Evolutionary conservation across 2,888 invertebrate genomes (phyloP), one percentile per base, ranked within the genome.

Genomic region (Physocephala rufipes): DNA sequence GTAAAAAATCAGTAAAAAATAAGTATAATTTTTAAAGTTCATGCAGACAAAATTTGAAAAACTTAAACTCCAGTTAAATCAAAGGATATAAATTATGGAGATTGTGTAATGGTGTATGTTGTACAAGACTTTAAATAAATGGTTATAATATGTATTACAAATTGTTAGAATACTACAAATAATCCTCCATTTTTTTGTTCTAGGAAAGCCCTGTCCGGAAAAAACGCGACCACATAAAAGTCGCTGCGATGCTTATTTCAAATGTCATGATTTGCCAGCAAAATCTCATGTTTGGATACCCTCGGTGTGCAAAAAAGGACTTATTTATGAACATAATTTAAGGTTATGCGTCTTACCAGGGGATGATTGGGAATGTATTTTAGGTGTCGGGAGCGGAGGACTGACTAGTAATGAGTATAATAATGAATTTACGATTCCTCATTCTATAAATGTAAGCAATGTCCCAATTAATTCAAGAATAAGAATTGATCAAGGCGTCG

Each of bases 361-460:
- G n/a, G 86, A 86, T 43, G 83, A 86, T 68, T 86, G 86, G 86
- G 87, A 86, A 63, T 86, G 86, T 74, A 73, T 78, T 12, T 76
- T 82, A 3, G 78, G 78, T 1, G 83, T n/a, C n/a, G n/a, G 82
- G 51, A 55, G 30, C 5, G 36, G 36, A 4, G 36, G 36, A 9
- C 4, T n/a, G 7, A 15, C 58, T 15, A 9, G 45, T 2, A 13
- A 1, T 1, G 21, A 36, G 24, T 4, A 53, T 2, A n/a, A 30
- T 4, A 53, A 28, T 15, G 30, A 9, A 51, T 19, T 15, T 15
- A 16, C n/a, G 16, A 24, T 28, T 9, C 9, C 36, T 36, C 36
- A 36, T n/a, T 49, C 51, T 19, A 65, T 26, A 13, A 58, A 69
- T 49, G 24, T 28, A 62, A 26, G 45, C 69, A 62, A 12, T 28